These are phyloP conservation scores for Mionectes olivaceus DNA, from an alignment of 2,797 vertebrate genomes.

Conservation along the genomic window DNA sequence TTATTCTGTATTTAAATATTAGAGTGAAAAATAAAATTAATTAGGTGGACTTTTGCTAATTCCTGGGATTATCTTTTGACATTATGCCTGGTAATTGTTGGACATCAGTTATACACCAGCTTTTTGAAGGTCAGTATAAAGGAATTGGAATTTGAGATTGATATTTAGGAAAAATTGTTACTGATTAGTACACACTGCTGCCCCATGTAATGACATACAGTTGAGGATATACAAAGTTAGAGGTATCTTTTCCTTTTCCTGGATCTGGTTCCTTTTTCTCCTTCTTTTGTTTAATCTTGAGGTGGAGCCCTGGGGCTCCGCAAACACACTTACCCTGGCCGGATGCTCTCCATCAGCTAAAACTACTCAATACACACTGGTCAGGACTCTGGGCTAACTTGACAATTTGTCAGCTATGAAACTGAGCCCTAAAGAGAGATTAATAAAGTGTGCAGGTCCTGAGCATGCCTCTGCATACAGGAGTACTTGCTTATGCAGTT, in stretches of 20 bases:
- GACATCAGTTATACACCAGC: neutral
- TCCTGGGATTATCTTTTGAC: neutral
- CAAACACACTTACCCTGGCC: fast-evolving
- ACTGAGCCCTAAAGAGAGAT: neutral
- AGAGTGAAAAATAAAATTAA: neutral
- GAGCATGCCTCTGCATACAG: neutral
- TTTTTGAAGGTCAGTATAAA: neutral
- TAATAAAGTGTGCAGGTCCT: neutral
- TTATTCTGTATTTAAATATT: neutral
- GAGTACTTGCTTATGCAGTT: neutral
- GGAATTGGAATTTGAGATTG: neutral
- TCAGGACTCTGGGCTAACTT: neutral
- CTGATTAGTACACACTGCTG: neutral
- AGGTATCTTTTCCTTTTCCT: neutral
- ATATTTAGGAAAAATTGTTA: neutral
- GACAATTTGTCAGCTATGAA: neutral
- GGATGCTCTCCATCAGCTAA: neutral
- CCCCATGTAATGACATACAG: neutral
- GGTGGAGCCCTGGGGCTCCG: neutral
- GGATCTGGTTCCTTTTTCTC: neutral
- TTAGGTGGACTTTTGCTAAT: neutral
- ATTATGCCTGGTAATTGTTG: neutral
- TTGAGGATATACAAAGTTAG: neutral
- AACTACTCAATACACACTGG: neutral
- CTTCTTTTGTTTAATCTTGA: neutral